phyloP scores from a whole-genome alignment of 2,113 vertebrate genomes.

The Opisthocomus hoazin region DNA sequence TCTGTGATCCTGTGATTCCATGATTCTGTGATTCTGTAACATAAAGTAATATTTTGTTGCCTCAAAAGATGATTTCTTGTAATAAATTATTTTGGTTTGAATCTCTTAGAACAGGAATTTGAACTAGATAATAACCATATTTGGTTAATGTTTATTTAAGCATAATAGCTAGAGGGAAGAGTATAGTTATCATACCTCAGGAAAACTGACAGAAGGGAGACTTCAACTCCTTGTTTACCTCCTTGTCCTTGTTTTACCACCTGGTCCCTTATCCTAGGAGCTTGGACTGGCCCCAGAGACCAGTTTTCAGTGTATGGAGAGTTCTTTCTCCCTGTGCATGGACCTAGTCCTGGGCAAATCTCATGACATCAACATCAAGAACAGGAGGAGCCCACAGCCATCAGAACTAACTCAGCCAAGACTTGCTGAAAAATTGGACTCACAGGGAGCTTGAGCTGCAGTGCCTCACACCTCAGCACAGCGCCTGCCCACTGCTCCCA shows the following conservation, averaged over 20 bases:
- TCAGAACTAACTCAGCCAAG: neutral
- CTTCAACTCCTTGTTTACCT: neutral
- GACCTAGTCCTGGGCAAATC: neutral
- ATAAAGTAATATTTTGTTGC: neutral
- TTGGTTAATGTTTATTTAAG: neutral
- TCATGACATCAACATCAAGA: neutral
- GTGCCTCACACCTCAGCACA: accelerated
- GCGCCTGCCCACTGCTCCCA: too few species aligned
- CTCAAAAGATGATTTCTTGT: neutral
- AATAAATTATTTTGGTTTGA: neutral
- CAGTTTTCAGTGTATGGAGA: neutral
- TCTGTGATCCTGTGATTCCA: too few species aligned
- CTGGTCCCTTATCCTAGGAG: neutral
- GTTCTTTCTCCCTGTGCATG: neutral
- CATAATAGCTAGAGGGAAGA: neutral
- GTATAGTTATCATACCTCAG: accelerated
- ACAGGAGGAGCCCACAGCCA: neutral
- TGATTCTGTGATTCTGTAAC: too few species aligned
- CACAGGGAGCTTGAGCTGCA: neutral
- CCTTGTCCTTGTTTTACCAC: neutral
- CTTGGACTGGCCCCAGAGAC: neutral
- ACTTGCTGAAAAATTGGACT: neutral
- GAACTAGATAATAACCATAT: neutral
- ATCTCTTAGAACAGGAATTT: neutral
- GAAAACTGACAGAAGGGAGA: neutral